Conservation (phyloP, 2,888 invertebrate species). For the Pollenia labialis region DNA sequence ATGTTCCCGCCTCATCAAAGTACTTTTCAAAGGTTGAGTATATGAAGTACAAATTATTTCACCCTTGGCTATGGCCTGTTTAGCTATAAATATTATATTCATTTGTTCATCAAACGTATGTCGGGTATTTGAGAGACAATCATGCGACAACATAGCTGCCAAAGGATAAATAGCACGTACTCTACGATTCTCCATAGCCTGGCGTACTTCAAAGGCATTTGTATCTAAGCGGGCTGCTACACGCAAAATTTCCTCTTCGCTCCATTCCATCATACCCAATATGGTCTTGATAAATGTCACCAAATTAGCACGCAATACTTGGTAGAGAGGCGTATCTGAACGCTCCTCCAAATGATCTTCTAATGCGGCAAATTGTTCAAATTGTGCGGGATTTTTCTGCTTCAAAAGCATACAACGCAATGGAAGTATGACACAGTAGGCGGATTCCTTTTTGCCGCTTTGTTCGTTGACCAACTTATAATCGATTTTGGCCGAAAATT, state of each 20-base stretch:
- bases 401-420: slow-evolving; percentile 88
- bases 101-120: slow-evolving; percentile 88
- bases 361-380: slow-evolving; percentile 77
- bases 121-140: slow-evolving; percentile 89
- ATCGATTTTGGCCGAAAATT: slow-evolving; percentile 86
- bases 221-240: slow-evolving; percentile 89
- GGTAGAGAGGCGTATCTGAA: slow-evolving; percentile 86
- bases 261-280: slow-evolving; percentile 85
- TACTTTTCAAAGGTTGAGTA: slow-evolving; percentile 89
- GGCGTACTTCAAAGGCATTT: slow-evolving; percentile 89
- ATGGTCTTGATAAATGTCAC: slow-evolving; percentile 87
- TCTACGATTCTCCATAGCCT: slow-evolving; percentile 83
- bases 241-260: slow-evolving; percentile 86
- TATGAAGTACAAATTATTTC: slow-evolving; percentile 88
- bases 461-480: slow-evolving; percentile 68
- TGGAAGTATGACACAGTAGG: slow-evolving; percentile 88
- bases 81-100: slow-evolving; percentile 87
- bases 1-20: slow-evolving; percentile 87
- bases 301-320: slow-evolving; percentile 86
- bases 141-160: slow-evolving; percentile 89
- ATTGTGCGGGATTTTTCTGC: slow-evolving; percentile 84
- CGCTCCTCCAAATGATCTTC: slow-evolving; percentile 87
- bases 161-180: slow-evolving; percentile 88
- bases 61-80: slow-evolving; percentile 87
- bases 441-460: slow-evolving; percentile 85